phyloP scores from a whole-genome alignment of 2,888 invertebrate species.

The Oxytorus armatus region DNA sequence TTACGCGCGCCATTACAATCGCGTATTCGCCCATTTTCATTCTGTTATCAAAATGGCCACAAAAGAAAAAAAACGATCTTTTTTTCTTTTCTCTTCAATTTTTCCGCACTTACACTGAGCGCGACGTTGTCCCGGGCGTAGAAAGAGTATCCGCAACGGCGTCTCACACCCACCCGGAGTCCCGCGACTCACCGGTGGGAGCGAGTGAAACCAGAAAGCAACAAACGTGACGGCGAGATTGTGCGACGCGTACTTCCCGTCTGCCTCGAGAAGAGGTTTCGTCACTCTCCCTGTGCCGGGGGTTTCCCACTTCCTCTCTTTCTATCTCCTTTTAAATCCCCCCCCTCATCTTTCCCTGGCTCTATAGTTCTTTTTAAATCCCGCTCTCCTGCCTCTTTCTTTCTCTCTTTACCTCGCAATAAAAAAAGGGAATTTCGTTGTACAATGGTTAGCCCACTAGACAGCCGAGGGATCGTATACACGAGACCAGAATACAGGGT shows the following conservation, averaged over 20 bases:
- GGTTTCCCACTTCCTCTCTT: constrained; percentile 35
- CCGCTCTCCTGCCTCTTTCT: background rate
- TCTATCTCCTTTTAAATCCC: constrained; percentile 7
- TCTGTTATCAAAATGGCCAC: background rate
- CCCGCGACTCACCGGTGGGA: constrained; percentile 30
- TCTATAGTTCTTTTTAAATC: constrained; percentile 7
- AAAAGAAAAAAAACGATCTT: background rate
- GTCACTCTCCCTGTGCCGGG: constrained; percentile 52
- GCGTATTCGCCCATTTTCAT: background rate
- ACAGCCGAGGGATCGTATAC: constrained; percentile 48
- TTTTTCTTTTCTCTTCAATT: constrained; percentile 23
- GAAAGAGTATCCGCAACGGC: constrained; percentile 51
- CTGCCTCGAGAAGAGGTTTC: constrained; percentile 51
- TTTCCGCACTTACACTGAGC: constrained; percentile 3
- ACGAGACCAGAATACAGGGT: too few species aligned
- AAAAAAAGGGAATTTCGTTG: constrained; percentile 66
- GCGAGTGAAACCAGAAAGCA: too few species aligned
- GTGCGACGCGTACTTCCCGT: constrained; percentile 59
- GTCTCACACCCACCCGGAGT: constrained; percentile 39
- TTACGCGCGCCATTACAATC: too few species aligned
- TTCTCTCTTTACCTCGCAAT: constrained; percentile 53
- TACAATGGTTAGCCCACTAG: constrained; percentile 66
- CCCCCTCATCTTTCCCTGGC: background rate
- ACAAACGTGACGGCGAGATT: too few species aligned
- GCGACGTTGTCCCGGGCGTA: constrained; percentile 33